Evolutionary conservation across 2,888 invertebrate species (phyloP).

Genomic region (Elmis aenea): DNA sequence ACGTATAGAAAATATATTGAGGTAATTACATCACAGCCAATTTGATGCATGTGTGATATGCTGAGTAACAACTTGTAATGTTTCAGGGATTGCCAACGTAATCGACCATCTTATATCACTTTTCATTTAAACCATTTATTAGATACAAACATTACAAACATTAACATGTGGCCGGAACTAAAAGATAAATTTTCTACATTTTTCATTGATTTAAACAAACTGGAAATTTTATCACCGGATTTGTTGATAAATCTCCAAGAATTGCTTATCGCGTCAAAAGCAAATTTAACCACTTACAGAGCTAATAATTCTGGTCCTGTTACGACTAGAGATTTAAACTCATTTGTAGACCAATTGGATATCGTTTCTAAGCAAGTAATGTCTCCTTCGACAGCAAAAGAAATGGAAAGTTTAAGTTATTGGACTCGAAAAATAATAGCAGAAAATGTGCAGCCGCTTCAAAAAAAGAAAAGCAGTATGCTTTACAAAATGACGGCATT

Average conservation of each 20-base stretch:
- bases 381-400: conserved; percentile 65
- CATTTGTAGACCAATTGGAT: conserved; percentile 61
- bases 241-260: conserved; percentile 56
- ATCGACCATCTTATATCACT: conserved; percentile 67
- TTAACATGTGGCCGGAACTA: conserved; percentile 60
- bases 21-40: conserved; percentile 39
- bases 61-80: too few relatives aligned
- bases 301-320: conserved; percentile 58
- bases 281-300: conserved; percentile 55
- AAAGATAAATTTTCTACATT: conserved; percentile 52
- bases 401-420: conserved; percentile 64
- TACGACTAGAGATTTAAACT: conserved; percentile 58
- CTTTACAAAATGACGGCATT: conserved; percentile 72
- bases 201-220: conserved; percentile 52
- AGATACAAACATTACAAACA: conserved; percentile 63
- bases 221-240: conserved; percentile 55
- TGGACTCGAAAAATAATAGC: conserved; percentile 61
- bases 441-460: conserved; percentile 62
- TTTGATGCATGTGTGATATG: too few relatives aligned
- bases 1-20: conserved; percentile 51
- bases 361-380: conserved; percentile 60
- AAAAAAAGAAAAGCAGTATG: conserved; percentile 64
- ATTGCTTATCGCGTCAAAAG: conserved; percentile 53
- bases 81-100: conserved; percentile 64
- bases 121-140: conserved; percentile 66